A percentile compares a stretch with the other conserved stretches of the same genome.
phyloP scores from a whole-genome alignment of 2,113 vertebrate genomes.

The Centrocercus urophasianus region DNA sequence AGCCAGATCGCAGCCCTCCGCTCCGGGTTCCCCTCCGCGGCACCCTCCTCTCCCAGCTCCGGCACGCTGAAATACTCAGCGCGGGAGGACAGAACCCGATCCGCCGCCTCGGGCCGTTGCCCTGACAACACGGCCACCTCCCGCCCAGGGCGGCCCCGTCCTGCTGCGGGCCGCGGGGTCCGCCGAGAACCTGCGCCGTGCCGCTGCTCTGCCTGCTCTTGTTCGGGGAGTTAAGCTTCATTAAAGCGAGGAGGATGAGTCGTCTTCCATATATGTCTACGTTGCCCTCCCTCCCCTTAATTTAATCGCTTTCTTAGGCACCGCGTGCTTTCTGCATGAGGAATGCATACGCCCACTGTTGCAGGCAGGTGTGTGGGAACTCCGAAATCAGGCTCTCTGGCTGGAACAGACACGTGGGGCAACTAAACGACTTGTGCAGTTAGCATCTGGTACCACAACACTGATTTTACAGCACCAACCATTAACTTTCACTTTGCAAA shows the following conservation, averaged over 20 bases:
- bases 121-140: slow-evolving; percentile 86
- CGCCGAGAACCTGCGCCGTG: background rate
- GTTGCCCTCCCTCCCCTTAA: background rate
- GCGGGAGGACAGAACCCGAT: slow-evolving; percentile 80
- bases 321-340: slow-evolving; percentile 34
- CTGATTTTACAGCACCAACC: background rate
- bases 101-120: slow-evolving; percentile 80
- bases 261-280: background rate
- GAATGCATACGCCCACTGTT: slow-evolving; percentile 14
- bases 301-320: background rate
- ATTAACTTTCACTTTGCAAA: background rate
- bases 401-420: background rate
- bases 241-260: background rate
- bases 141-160: slow-evolving; percentile 53
- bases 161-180: background rate
- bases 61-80: slow-evolving; percentile 84
- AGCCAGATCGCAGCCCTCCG: slow-evolving; percentile 41
- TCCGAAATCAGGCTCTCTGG: background rate
- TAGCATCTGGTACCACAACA: background rate
- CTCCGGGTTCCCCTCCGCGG: slow-evolving; percentile 16
- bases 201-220: background rate
- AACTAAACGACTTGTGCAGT: background rate
- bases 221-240: background rate
- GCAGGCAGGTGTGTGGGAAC: slow-evolving; percentile 13
- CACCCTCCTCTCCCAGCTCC: slow-evolving; percentile 58